phyloP scores from a whole-genome alignment of 2,797 vertebrate genomes.

The Australoheros facetus region DNA sequence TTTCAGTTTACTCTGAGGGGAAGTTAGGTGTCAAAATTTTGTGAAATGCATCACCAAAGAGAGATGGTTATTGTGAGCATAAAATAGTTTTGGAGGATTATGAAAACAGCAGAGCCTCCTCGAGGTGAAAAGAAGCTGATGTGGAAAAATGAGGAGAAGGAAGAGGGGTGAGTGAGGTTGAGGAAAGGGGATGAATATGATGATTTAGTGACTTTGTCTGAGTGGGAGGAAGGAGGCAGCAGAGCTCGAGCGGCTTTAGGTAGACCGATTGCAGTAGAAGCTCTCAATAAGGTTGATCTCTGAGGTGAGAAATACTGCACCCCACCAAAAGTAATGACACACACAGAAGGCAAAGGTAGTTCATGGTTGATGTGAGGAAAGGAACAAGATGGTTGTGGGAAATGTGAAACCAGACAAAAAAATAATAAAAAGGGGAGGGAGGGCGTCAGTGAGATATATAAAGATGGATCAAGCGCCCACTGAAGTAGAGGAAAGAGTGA shows the following conservation, averaged over 20 bases:
- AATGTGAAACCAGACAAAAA: constrained; percentile 40
- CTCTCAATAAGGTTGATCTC: constrained; percentile 45
- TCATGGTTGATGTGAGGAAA: constrained; percentile 3
- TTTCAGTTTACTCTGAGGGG: constrained; percentile 43
- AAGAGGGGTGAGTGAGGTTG: constrained; percentile 25
- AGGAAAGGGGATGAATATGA: constrained; percentile 27
- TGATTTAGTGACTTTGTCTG: constrained; percentile 45
- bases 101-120: constrained; percentile 21
- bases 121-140: constrained; percentile 24
- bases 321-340: not conserved
- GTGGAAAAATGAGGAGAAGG: constrained; percentile 12
- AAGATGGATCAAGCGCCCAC: constrained; percentile 64
- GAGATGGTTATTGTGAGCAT: constrained; percentile 22
- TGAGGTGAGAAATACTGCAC: constrained; percentile 6
- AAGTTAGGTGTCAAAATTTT: constrained; percentile 15
- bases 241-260: constrained; percentile 45
- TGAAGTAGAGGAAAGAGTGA: constrained; percentile 59
- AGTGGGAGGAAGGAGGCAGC: constrained; percentile 4
- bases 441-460: constrained; percentile 56
- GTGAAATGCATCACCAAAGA: constrained; percentile 32
- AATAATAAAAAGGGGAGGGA: constrained; percentile 21
- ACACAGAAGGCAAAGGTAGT: constrained; percentile 3
- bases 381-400: constrained; percentile 11
- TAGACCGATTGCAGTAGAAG: constrained; percentile 33
- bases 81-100: constrained; percentile 28